Evolutionary conservation across 2,113 vertebrate genomes (phyloP), one percentile per base, ranked within the genome.

Genomic region (Haemorhous mexicanus): DNA sequence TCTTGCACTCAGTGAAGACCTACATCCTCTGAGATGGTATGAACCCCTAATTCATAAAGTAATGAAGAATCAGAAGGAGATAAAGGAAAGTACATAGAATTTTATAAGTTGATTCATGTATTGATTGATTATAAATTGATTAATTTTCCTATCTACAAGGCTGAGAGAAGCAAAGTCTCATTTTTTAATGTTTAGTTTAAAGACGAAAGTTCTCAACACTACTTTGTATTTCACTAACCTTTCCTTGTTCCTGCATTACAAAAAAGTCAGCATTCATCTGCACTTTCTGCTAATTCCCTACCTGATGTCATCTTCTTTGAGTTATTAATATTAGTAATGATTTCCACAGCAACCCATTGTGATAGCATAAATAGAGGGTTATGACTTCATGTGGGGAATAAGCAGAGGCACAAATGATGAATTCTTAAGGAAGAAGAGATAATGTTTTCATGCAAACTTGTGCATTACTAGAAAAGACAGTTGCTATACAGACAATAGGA

Each of bases 341-440:
- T 95, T 96, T 92, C 95, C 90, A 94, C 92, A 96, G 96, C 90
- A 96, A 92, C 90, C 78, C 95, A 91, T 80, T 92, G 66, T 88
- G 76, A 92, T 88, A 96, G 63, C 72, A 22, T 90, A 96, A 96
- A 96, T 52, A 96, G 55, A 94, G 69, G 64, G 78, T 91, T 84
- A 95, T 94, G 95, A 96, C 92, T 93, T 97, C 96, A 94, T 87
- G 58, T 11, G 4, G 95, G 92, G 95, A 96, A 94, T 96, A 94
- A 92, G 91, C 89, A 91, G 93, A 97, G 90, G 94, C 82, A 94
- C 44, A 90, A 87, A 68, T 64, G 73, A 92, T 93, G 83, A 90
- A 88, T 82, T 89, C 72, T 82, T 85, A 88, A 84, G 87, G 82
- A 94, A 78, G 78, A 68, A 74, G 35, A 95, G 84, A 87, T 66